These are phyloP conservation scores for Ganaspis sp. DNA, from an alignment of 1,140 invertebrate species.

Conservation along the genomic window DNA sequence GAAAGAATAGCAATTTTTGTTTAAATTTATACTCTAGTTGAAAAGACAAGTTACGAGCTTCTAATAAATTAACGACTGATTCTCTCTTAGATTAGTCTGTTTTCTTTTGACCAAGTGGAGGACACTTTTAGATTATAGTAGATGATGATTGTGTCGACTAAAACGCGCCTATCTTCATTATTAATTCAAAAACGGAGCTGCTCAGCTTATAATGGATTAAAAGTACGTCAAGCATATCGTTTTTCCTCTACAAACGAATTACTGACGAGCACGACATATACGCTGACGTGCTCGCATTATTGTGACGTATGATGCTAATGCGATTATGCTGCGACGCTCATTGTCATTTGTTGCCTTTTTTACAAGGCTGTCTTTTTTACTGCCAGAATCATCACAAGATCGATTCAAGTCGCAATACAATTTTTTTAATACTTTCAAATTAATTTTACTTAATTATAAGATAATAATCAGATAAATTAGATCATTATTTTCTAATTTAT, in stretches of 20 bases:
- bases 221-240: constrained; percentile 28
- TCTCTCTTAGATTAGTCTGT: constrained; percentile 13
- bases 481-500: too few species aligned
- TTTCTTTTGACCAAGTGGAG: neutral
- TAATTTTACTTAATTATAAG: too few species aligned
- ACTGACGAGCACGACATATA: constrained; percentile 27
- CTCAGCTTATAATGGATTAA: constrained; percentile 25
- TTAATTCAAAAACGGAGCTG: neutral
- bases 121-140: constrained; percentile 14
- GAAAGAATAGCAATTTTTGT: neutral
- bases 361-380: neutral
- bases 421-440: neutral
- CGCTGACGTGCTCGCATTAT: constrained; percentile 24
- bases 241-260: constrained; percentile 30
- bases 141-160: neutral
- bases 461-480: too few species aligned
- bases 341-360: neutral
- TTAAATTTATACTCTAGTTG: neutral
- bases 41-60: neutral
- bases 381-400: neutral
- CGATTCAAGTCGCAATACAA: neutral
- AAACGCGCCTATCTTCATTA: constrained; percentile 22
- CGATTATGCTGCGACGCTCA: constrained; percentile 20
- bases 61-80: constrained; percentile 27
- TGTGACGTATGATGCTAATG: constrained; percentile 30